Base-by-base conservation (phyloP, 2,888 invertebrate species). In the Drosophila sordidula region DNA sequence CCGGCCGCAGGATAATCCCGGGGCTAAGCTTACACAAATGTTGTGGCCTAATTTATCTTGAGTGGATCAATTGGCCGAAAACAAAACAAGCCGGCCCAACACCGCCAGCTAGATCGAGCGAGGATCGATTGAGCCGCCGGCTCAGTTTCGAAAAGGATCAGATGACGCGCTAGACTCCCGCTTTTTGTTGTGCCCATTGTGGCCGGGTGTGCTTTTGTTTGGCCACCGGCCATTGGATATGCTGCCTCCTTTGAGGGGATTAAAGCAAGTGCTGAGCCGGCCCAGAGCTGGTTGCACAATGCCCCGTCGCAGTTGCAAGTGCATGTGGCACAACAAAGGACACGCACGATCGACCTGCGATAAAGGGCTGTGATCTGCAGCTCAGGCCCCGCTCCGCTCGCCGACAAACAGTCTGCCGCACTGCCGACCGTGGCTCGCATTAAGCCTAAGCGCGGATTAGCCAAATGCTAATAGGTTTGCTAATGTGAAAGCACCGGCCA, bases 41-140 rank as follows among this genome's bases (percentile, higher is more conserved):
- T 80, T 87, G 80, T 81, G 90, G 78, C 69, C 72, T 89, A 90
- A 90, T 88, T 89, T 89, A 90, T 90, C 86, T 86, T 89, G 87
- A 90, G 89, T 79, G 89, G 89, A 90, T 90, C 89, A 85, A 89
- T 89, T 87, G 75, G 64, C 59, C 50, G 62, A 66, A 58, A 70
- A 63, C 38, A 68, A 62, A 54, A 52, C 41, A 66, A 54, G 46
- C 29, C 39, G 49, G 46, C 14, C n/a, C 29, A 51, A 32, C 32
- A 45, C 59, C 49, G 49, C 39, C 12, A 29, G 54, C 41, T 52
- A 39, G 65, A 72, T 67, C 59, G 50, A 49, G 42, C 22, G 16
- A 9, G 51, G 64, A 57, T 51, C 61, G 62, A 45, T 62, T 58
- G 68, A 75, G 58, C 51, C 12, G n/a, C 32, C 44, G 42, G 47